Evolutionary conservation across 1,140 invertebrate species (phyloP), one percentile per base, ranked within the genome.

Genomic region (Liolophura sinensis): DNA sequence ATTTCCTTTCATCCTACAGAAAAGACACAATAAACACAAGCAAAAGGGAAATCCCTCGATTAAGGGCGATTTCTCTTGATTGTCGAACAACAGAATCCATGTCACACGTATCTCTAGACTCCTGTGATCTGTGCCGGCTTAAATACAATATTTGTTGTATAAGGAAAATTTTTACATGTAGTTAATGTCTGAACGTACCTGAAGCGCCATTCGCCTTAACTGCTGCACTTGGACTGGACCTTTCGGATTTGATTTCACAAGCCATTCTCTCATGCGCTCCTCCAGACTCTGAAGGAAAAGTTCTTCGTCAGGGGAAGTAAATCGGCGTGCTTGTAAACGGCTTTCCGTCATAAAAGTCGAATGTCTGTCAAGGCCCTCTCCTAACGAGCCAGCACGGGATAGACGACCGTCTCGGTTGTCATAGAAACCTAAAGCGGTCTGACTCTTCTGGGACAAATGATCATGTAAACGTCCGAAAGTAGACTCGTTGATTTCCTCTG

Each of bases 201-300:
- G 67, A 14, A 74, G 24, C 1, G 65, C 64, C 15, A 78, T 51
- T 58, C 78, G 54, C 46, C 73, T 63, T 1, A 79, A 61, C 55
- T 73, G 72, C 9, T 73, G 63, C 15, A 79, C 73, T 18, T 77
- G 66, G 22, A 73, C 62, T 5, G 67, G 64, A 27, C 69, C 63
- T 58, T 71, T 66, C 0, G 78, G 74, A 62, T 76, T 79, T 51
- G 73, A 73, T 51, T 73, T 66, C 22, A 58, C 56, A 4, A 79
- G 59, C 78, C 78, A 78, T 46, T 66, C 63, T 22, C 67, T 60
- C 14, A 78, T 75, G 62, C 70, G 69, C 1, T 65, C 65, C 60
- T 79, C 78, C 9, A 79, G 54, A 47, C 66, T 62, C 50, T 64
- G 69, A 7, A 78, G 62, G 1, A 63, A 64, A 9, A 61, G 68